Conservation (phyloP, 2,797 vertebrate species). For the Mallotus villosus region DNA sequence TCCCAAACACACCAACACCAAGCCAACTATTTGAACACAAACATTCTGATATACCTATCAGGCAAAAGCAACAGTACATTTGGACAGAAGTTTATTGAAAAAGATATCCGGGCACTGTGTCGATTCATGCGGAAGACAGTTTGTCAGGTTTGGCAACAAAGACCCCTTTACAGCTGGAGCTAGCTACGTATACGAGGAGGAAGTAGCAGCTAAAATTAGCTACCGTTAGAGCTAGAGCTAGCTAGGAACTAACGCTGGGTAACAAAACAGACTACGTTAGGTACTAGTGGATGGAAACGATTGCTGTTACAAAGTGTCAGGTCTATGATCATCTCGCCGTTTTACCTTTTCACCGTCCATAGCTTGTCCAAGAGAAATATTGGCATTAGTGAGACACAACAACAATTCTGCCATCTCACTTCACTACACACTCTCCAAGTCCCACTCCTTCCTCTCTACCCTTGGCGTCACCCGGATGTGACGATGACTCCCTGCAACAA, state of each 20-base stretch:
- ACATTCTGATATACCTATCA: not conserved
- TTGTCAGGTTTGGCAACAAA: not conserved
- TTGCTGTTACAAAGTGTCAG: not conserved
- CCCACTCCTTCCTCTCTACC: not conserved
- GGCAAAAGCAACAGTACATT: not conserved
- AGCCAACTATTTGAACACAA: not conserved
- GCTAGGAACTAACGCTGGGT: not conserved
- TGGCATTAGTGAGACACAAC: constrained; percentile 67
- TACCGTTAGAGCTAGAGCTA: constrained; percentile 4
- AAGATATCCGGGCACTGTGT: not conserved
- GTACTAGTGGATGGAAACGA: too few relatives aligned
- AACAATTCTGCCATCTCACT: constrained; percentile 66
- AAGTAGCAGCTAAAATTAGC: not conserved
- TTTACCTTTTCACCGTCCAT: constrained; percentile 77
- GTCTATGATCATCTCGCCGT: not conserved
- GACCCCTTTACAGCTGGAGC: too few relatives aligned
- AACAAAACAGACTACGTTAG: not conserved
- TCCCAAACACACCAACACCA: too few relatives aligned
- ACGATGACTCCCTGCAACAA: not conserved
- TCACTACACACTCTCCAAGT: not conserved
- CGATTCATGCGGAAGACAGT: not conserved
- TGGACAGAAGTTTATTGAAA: not conserved
- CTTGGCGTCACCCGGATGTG: not conserved
- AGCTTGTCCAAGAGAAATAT: constrained; percentile 65
- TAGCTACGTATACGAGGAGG: not conserved